A percentile compares a stretch with the other conserved stretches of the same genome.
These are phyloP conservation scores for Hyposoter dolosus DNA, from an alignment of 2,888 invertebrate species.

Conservation along the genomic window DNA sequence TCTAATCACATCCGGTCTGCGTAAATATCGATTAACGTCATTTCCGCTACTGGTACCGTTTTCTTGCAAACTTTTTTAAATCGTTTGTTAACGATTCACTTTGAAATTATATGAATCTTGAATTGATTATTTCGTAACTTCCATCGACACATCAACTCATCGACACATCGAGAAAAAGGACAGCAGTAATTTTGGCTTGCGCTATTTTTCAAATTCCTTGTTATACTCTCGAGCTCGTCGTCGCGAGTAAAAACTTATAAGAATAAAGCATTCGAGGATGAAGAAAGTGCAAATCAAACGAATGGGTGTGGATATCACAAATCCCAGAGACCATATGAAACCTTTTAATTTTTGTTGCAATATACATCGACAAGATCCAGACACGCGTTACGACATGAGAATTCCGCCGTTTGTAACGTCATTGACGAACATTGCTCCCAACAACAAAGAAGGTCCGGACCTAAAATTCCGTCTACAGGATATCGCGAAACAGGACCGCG, in stretches of 20 bases:
- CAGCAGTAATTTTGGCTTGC: too few species aligned
- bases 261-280: constrained; percentile 37
- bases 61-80: not conserved
- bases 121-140: not conserved
- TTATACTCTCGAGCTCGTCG: not conserved
- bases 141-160: too few species aligned
- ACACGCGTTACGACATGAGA: constrained; percentile 68
- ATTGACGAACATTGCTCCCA: constrained; percentile 63
- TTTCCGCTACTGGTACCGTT: constrained; percentile 9
- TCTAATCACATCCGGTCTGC: not conserved
- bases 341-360: constrained; percentile 80
- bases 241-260: not conserved
- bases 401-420: constrained; percentile 71
- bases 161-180: too few species aligned
- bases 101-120: not conserved
- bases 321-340: constrained; percentile 68
- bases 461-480: constrained; percentile 77
- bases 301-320: constrained; percentile 16
- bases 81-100: not conserved
- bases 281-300: constrained; percentile 58
- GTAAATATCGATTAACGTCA: constrained; percentile 21
- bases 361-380: constrained; percentile 71
- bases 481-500: constrained; percentile 57
- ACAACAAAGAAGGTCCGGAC: constrained; percentile 74
- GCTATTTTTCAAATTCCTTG: not conserved